Base-by-base conservation (phyloP, 2,888 invertebrate genomes). In the Hydraecia micacea region DNA sequence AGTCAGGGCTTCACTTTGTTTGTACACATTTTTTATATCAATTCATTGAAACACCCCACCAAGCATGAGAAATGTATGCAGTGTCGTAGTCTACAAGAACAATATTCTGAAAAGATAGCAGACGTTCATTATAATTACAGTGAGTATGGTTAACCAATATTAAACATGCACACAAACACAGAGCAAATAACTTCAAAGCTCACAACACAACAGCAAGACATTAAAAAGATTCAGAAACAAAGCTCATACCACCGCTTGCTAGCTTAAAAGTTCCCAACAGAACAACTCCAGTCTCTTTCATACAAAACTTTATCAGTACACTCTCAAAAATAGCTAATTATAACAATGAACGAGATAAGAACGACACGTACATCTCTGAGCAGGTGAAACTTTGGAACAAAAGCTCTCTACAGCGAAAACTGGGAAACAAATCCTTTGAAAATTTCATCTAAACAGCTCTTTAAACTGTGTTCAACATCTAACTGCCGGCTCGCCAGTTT, bases 401-500 rank as follows among this genome's bases (percentile, higher is more conserved):
- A 93, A 92, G 90, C 91, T 87, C 85, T 90, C 88, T 90, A 77
- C 89, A 90, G 88, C 55, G 87, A 88, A 91, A 87, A 86, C 80
- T 87, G 85, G 87, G 86, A 90, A 91, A 91, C 92, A 93, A 94
- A 94, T 93, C 94, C 95, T 95, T 95, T 95, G 95, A 93, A 93
- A 95, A 92, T 93, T 93, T 92, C 92, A 91, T 92, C 94, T 94
- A 94, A 95, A 94, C 94, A 94, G 90, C 91, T 92, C 92, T 94
- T 94, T 91, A 92, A 94, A 94, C 91, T 91, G 88, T 86, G 90
- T 90, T 89, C 82, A 92, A 90, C 89, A 90, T 90, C 89, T 91
- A 92, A 91, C 92, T 91, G 91, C 88, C 89, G 90, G 91, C 86
- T 87, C 89, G 87, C 91, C 92, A 89, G 93, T 92, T 93, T 93